These are phyloP conservation scores for Tympanuchus pallidicinctus DNA, from an alignment of 2,113 vertebrate species.

Conservation along the genomic window DNA sequence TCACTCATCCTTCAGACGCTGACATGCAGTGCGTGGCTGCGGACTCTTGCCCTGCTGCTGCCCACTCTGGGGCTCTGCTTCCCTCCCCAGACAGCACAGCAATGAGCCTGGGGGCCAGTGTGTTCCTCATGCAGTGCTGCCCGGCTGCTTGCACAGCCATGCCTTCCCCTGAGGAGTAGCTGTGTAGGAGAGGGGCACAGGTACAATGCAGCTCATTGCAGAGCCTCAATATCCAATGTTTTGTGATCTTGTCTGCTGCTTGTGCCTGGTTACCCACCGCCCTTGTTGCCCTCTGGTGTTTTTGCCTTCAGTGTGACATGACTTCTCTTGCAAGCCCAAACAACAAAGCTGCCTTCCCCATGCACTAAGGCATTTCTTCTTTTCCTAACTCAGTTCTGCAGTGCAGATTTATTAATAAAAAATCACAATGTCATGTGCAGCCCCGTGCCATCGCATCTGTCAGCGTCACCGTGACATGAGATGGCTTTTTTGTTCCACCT, in stretches of 20 bases:
- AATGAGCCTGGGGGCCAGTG: background rate
- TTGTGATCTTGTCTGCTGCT: background rate
- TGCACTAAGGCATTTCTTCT: background rate
- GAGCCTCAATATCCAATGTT: background rate
- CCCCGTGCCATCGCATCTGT: constrained; percentile 20
- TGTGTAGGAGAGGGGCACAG: background rate
- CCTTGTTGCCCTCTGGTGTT: background rate
- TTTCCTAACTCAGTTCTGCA: constrained; percentile 41
- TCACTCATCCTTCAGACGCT: background rate
- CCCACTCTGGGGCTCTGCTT: background rate
- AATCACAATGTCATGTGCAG: constrained; percentile 40
- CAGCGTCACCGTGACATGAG: background rate
- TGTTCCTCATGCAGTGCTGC: background rate
- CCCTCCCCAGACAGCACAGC: background rate
- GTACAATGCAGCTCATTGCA: background rate
- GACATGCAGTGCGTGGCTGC: background rate
- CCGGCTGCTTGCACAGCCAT: fast-evolving
- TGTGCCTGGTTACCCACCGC: background rate
- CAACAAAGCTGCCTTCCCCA: constrained; percentile 33
- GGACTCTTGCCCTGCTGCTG: background rate
- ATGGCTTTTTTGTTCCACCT: background rate
- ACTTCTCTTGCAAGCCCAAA: background rate
- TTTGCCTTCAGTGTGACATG: fast-evolving
- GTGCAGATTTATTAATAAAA: constrained; percentile 68
- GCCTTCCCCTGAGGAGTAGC: background rate